A percentile compares a stretch with the other conserved stretches of the same genome.
phyloP scores from a whole-genome alignment of 2,113 vertebrate species.

The Ondatra zibethicus region DNA sequence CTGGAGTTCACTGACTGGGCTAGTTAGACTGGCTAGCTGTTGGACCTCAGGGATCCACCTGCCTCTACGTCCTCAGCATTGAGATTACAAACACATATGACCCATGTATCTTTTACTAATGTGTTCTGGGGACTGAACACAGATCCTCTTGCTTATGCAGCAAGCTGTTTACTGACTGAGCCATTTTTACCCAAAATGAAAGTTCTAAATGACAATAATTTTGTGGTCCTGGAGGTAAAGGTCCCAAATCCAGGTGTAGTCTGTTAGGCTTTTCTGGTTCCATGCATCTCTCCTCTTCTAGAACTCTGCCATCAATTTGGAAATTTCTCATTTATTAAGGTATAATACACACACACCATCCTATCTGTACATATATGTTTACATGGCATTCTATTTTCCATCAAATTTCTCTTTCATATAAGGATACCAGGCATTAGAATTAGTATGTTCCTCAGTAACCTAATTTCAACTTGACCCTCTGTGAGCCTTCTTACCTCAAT shows the following conservation, averaged over 20 bases:
- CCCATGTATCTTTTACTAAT: background rate
- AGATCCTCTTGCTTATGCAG: background rate
- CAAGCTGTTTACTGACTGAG: background rate
- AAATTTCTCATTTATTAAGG: background rate
- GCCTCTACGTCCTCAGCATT: background rate
- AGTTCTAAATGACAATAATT: background rate
- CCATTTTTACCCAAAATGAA: background rate
- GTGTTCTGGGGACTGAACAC: background rate
- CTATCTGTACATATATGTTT: background rate
- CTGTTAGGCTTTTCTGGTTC: background rate
- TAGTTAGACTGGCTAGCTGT: background rate
- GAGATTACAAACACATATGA: background rate
- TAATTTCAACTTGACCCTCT: background rate
- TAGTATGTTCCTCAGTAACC: background rate
- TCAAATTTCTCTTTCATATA: background rate
- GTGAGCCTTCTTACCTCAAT: background rate
- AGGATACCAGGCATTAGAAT: background rate
- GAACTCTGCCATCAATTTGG: background rate
- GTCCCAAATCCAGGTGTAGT: background rate
- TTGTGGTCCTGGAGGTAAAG: background rate
- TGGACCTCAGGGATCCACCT: background rate
- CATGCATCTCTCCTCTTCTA: background rate
- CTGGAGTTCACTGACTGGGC: background rate
- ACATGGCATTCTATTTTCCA: background rate
- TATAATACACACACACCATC: background rate